Evolutionary conservation across 2,113 vertebrate species (phyloP).

Genomic region (Pelusios castaneus): DNA sequence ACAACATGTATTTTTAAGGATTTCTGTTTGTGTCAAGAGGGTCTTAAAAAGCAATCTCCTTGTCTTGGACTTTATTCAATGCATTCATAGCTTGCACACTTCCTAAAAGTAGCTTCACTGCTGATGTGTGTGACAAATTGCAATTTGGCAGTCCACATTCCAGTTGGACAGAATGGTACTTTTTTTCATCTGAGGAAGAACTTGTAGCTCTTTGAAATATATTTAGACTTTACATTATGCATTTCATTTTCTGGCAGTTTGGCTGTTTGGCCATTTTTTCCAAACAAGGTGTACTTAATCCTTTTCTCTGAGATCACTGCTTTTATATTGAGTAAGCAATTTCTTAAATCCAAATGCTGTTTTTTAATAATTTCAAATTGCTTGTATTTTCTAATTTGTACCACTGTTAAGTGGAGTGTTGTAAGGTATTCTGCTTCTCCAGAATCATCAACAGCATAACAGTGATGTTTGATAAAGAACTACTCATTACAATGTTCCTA

Average conservation of each 20-base stretch:
- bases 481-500: not conserved
- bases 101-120: slow-evolving; percentile 30
- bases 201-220: not conserved
- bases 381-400: not conserved
- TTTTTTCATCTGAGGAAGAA: not conserved
- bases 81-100: not conserved
- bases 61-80: not conserved
- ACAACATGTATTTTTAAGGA: slow-evolving; percentile 9
- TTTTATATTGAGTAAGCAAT: not conserved
- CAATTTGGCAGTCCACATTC: slow-evolving; percentile 1
- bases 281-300: not conserved
- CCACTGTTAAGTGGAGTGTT: not conserved
- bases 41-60: slow-evolving; percentile 43
- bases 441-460: not conserved
- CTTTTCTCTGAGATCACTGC: not conserved
- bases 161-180: not conserved
- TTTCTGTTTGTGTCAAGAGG: slow-evolving; percentile 38
- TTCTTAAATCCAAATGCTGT: not conserved
- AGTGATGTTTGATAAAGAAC: not conserved
- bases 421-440: not conserved
- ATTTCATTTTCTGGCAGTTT: slow-evolving; percentile 4
- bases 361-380: slow-evolving; percentile 12
- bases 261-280: accelerated
- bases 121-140: slow-evolving; percentile 15
- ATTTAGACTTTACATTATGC: not conserved